These are phyloP conservation scores for Dioctria linearis DNA, from an alignment of 2,888 invertebrate genomes.

Conservation along the genomic window DNA sequence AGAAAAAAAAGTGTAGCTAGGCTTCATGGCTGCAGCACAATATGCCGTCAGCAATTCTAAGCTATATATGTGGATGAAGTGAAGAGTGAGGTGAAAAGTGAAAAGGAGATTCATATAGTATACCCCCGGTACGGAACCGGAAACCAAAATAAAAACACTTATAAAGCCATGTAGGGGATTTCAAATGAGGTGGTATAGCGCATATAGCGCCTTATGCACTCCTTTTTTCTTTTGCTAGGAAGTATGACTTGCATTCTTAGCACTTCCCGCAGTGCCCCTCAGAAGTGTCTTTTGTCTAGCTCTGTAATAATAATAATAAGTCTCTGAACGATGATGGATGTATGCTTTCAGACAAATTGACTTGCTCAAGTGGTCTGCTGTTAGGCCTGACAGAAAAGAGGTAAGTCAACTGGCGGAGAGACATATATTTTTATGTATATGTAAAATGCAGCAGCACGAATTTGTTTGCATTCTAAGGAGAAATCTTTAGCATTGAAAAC, in stretches of 20 bases:
- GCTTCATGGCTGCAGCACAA: neutral
- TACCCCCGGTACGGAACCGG: conserved; percentile 10
- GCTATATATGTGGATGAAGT: neutral
- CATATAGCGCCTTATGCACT: conserved; percentile 16
- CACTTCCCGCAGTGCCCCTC: conserved; percentile 21
- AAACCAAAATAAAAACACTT: conserved; percentile 37
- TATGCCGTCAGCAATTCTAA: neutral
- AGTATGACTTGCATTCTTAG: conserved; percentile 24
- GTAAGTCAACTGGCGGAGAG: neutral
- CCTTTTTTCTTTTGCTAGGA: conserved; percentile 9
- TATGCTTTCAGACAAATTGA: conserved; percentile 51
- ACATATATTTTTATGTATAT: neutral
- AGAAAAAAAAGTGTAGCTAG: neutral
- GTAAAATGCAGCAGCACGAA: conserved; percentile 24
- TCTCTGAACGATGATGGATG: conserved; percentile 32
- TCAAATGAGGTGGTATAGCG: conserved; percentile 5
- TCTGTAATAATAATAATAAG: neutral
- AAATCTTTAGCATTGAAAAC: no score
- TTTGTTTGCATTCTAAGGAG: neutral
- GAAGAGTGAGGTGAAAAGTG: neutral
- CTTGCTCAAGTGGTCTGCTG: conserved; percentile 47
- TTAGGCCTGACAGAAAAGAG: conserved; percentile 5
- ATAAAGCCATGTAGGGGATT: conserved; percentile 16
- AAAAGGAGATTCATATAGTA: neutral
- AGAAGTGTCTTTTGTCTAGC: conserved; percentile 29